Evolutionary conservation across 2,113 vertebrate genomes (phyloP).

Genomic region (Argyrosomus japonicus): DNA sequence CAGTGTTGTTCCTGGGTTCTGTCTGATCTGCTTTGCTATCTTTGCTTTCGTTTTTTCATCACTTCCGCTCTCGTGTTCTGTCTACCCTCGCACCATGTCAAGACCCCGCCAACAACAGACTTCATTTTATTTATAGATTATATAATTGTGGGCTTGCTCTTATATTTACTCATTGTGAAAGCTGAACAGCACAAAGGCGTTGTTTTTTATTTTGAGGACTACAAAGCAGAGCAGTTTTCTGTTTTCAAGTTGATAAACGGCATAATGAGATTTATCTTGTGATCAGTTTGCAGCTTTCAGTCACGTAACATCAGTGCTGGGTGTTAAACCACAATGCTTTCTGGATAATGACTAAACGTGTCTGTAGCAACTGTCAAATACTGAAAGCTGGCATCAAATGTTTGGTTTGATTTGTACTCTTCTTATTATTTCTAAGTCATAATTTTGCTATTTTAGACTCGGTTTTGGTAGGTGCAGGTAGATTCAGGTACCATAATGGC

Average conservation of each 20-base stretch:
- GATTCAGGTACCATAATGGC: neutral
- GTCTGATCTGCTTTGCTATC: neutral
- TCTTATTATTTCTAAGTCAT: neutral
- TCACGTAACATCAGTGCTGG: neutral
- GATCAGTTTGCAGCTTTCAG: constrained; percentile 7
- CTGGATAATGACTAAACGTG: neutral
- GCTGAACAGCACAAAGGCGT: neutral
- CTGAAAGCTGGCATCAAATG: neutral
- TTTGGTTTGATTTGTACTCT: neutral
- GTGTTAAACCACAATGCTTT: neutral
- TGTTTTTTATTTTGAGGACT: neutral
- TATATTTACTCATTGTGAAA: neutral
- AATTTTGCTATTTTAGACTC: neutral
- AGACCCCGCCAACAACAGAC: neutral
- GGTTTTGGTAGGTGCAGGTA: neutral
- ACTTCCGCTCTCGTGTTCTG: neutral
- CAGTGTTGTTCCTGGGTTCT: constrained; percentile 25
- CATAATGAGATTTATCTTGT: neutral
- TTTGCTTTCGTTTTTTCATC: constrained; percentile 13
- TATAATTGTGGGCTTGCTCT: neutral
- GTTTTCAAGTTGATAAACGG: neutral
- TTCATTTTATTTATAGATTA: constrained; percentile 27
- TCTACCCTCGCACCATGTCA: constrained; percentile 26
- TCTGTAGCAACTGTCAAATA: neutral
- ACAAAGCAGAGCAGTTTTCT: neutral